Evolutionary conservation across 37 sponge, comb jelly and placozoan genomes (phyloP).

Genomic region (Spongilla lacustris): DNA sequence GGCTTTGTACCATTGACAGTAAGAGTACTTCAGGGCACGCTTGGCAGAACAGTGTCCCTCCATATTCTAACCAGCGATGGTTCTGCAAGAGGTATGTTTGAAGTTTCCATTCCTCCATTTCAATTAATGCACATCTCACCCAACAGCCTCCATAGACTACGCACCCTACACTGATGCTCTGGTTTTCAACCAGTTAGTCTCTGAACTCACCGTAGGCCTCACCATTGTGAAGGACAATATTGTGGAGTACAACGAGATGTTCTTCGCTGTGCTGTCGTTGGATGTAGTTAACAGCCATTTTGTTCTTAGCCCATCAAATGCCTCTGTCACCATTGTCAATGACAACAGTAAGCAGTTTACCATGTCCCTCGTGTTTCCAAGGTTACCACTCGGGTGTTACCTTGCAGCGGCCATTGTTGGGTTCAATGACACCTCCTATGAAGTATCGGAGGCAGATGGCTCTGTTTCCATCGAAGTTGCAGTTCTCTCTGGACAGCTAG

Average conservation of each 20-base stretch:
- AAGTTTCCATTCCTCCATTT: background rate
- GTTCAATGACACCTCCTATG: background rate
- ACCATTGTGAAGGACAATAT: background rate
- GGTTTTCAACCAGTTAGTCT: background rate
- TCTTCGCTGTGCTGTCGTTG: background rate
- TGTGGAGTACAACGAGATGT: background rate
- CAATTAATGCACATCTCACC: background rate
- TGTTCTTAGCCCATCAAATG: background rate
- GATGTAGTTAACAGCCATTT: background rate
- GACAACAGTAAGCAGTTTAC: background rate
- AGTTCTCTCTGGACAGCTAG: background rate
- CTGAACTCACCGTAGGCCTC: background rate
- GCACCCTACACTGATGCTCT: too few relatives aligned
- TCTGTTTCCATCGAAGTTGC: background rate
- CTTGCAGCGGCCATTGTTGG: background rate
- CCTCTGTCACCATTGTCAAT: background rate
- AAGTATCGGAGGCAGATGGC: background rate
- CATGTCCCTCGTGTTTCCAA: background rate
- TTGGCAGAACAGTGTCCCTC: background rate
- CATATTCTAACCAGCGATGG: background rate
- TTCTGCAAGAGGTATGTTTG: background rate
- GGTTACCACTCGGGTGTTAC: background rate
- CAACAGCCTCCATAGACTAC: background rate
- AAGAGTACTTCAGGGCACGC: background rate
- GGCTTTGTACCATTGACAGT: background rate